Base-by-base conservation (phyloP, 2,113 vertebrate species). In the Porphyrio hochstetteri region DNA sequence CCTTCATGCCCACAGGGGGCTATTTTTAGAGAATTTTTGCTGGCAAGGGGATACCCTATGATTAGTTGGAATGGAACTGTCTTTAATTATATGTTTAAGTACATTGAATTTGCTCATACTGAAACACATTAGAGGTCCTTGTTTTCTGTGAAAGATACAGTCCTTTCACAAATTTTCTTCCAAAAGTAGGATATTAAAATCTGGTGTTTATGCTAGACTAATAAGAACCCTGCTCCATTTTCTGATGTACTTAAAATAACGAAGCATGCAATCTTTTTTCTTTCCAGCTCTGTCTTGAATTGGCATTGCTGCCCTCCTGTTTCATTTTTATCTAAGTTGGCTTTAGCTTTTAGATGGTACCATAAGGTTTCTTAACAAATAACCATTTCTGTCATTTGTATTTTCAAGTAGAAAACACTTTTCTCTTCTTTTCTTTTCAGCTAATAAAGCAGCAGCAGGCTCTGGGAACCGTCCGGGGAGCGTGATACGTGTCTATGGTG, bases 401-500 rank as follows among this genome's bases (percentile, higher is more conserved):
- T 71, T 92, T 97, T 96, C 93, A 96, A 91, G 84, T 61, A 53
- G 88, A 90, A 97, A 97, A 94, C 88, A 63, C 68, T 96, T 88
- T 96, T 88, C 29, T 96, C 72, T 95, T 97, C 92, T 93, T 13
- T 97, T 97, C 28, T 21, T 46, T 46, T 8, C 97, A 98, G 98
- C 98, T 74, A 99, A 98, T 97, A 99, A 99, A 97, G 97, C 96
- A 64, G 97, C 98, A 90, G 98, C 98, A 78, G 98, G 98, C 74
- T 91, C 98, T 2, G 97, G 98, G 33, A 98, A 94, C 96, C 98
- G 98, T 52, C 98, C 99, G 3, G 99, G 99, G 79, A 98, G 98
- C 6, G 98, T 98, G 9, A 99, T 99, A 44, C 98, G 98, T 1
- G 99, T 99, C 5, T 99, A 99, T 27, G 99, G 99, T 0, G 99